A percentile compares a stretch with the other conserved stretches of the same genome.
Conservation (phyloP, 2,888 invertebrate genomes). For the Stramonita haemastoma region DNA sequence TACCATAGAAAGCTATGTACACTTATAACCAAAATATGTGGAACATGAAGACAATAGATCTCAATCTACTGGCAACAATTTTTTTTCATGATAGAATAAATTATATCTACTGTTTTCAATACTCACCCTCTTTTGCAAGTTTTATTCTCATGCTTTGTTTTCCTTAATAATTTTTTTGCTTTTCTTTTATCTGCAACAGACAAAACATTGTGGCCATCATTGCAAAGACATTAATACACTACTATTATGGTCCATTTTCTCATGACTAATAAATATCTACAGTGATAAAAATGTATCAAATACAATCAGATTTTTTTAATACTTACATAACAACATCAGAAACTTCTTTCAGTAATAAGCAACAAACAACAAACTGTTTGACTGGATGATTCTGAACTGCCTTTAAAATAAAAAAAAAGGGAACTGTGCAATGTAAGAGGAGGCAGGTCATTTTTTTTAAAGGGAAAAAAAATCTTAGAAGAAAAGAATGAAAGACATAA, state of each 20-base stretch:
- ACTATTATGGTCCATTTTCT: not conserved
- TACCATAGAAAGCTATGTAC: not conserved
- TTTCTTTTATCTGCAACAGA: conserved; percentile 44
- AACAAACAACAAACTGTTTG: not conserved
- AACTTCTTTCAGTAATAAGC: not conserved
- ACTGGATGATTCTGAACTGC: too few relatives aligned
- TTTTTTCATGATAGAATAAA: not conserved
- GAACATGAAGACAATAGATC: not conserved
- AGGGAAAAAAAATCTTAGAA: too few relatives aligned
- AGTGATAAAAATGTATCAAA: too few relatives aligned
- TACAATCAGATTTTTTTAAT: not conserved
- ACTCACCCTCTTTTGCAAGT: conserved; percentile 31
- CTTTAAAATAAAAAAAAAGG: too few relatives aligned
- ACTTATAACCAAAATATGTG: not conserved
- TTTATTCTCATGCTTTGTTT: conserved; percentile 41
- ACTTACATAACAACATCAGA: not conserved
- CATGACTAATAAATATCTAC: not conserved
- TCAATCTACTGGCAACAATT: not conserved
- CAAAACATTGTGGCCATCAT: not conserved
- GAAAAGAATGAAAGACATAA: too few relatives aligned
- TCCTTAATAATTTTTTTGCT: conserved; percentile 37
- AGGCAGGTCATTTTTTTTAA: too few relatives aligned
- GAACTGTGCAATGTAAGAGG: too few relatives aligned
- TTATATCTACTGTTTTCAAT: not conserved
- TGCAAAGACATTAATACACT: not conserved